These are phyloP conservation scores for Drosophila atripex DNA, from an alignment of 2,888 invertebrate genomes.

Conservation along the genomic window DNA sequence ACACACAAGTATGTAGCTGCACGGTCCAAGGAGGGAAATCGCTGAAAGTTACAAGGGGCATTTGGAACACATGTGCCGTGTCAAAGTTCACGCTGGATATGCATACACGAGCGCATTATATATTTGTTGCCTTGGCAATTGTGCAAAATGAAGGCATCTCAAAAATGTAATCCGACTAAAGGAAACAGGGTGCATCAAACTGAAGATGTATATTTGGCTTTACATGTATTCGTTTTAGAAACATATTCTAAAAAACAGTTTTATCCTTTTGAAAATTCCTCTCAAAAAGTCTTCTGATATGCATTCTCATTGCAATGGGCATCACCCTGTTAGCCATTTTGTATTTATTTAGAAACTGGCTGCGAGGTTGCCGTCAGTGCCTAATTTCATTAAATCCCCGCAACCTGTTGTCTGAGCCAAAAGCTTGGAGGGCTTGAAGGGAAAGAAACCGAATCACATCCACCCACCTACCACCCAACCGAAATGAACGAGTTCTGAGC, in stretches of 20 bases:
- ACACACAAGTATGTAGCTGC: conserved; percentile 32
- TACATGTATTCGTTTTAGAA: too few species aligned
- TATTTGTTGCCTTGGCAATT: conserved; percentile 62
- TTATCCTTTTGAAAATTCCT: not conserved
- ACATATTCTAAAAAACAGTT: too few species aligned
- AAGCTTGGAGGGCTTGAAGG: conserved; percentile 4
- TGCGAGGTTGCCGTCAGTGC: conserved; percentile 18
- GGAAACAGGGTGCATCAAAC: conserved; percentile 57
- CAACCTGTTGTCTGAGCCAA: conserved; percentile 65
- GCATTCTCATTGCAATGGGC: not conserved
- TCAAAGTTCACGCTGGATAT: conserved; percentile 66
- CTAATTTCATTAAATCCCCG: conserved; percentile 74
- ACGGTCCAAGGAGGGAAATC: too few species aligned
- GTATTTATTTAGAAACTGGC: conserved; percentile 17
- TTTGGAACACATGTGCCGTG: conserved; percentile 46
- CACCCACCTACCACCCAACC: not conserved
- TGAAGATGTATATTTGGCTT: not conserved
- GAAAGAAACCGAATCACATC: conserved; percentile 17
- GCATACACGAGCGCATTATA: conserved; percentile 37
- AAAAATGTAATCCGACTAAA: conserved; percentile 52
- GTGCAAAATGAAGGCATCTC: conserved; percentile 61
- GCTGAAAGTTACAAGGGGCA: not conserved
- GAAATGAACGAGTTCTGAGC: conserved; percentile 41
- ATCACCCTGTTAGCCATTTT: conserved; percentile 48
- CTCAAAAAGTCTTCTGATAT: too few species aligned